Percentiles rank a stretch among this genome's conserved stretches.
Evolutionary conservation across 2,888 invertebrate species (phyloP).

Genomic region (Schizaphis graminum): DNA sequence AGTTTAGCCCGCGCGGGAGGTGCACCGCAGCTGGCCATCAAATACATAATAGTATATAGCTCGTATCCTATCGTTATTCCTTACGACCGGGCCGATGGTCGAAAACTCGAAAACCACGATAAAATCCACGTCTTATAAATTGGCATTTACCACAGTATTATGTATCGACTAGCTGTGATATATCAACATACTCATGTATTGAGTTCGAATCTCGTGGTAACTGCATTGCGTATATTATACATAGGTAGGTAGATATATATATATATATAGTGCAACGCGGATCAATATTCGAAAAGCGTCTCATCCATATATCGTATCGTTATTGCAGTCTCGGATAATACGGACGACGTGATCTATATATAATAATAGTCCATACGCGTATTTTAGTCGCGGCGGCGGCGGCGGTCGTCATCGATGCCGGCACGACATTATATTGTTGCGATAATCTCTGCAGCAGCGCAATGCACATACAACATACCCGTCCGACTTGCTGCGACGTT

Average conservation of each 20-base stretch:
- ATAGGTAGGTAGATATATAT: too few species aligned
- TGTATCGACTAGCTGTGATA: background rate
- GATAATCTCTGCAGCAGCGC: background rate
- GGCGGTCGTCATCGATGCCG: background rate
- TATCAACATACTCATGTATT: background rate
- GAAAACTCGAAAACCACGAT: background rate
- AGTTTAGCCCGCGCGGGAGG: background rate
- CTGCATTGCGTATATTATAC: background rate
- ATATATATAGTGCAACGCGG: background rate
- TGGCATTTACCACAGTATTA: background rate
- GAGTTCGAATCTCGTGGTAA: background rate
- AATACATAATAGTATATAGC: too few species aligned
- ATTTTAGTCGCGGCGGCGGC: background rate
- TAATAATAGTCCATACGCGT: background rate
- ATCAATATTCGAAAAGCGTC: constrained; percentile 15
- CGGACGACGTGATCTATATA: background rate
- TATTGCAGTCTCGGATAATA: background rate
- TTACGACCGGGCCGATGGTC: background rate
- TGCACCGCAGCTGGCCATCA: background rate
- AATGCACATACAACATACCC: background rate
- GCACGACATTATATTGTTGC: background rate
- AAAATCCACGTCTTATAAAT: background rate
- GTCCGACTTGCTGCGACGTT: background rate
- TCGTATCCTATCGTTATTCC: background rate
- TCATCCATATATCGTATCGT: background rate